A percentile compares a stretch with the other conserved stretches of the same genome.
phyloP scores from a whole-genome alignment of 2,113 vertebrate genomes.

The Odontesthes bonariensis region DNA sequence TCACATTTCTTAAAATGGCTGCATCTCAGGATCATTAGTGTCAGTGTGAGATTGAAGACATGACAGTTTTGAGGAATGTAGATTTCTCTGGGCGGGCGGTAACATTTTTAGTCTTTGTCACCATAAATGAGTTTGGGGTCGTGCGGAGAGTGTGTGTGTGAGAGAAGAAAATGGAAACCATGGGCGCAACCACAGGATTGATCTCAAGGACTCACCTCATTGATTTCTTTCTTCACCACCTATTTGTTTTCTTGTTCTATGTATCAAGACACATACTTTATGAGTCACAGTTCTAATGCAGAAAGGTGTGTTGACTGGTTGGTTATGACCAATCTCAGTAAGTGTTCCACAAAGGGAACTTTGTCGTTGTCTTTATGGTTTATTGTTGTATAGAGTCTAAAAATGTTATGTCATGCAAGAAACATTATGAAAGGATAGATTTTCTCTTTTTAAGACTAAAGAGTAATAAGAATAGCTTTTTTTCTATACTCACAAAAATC shows the following conservation, averaged over 20 bases:
- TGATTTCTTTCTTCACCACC: constrained; percentile 59
- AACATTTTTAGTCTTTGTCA: constrained; percentile 71
- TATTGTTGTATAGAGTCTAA: background rate
- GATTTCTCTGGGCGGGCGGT: constrained; percentile 62
- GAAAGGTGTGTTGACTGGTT: background rate
- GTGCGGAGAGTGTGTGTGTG: constrained; percentile 9
- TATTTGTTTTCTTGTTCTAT: constrained; percentile 62
- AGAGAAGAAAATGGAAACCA: constrained; percentile 43
- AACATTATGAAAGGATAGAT: background rate
- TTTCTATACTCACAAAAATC: too few species aligned
- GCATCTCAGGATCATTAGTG: constrained; percentile 73
- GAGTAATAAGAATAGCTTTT: background rate
- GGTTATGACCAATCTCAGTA: constrained; percentile 13
- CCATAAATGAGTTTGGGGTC: constrained; percentile 60
- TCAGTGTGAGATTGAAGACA: constrained; percentile 65
- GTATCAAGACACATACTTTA: constrained; percentile 44
- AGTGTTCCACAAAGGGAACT: background rate
- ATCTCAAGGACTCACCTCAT: constrained; percentile 62
- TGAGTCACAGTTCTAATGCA: constrained; percentile 32
- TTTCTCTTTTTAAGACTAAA: background rate
- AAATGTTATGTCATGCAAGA: background rate
- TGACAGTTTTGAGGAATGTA: constrained; percentile 70
- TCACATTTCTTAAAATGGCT: constrained; percentile 69
- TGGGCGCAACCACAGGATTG: constrained; percentile 50
- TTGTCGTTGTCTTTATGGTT: background rate